Conservation (phyloP, 2,113 vertebrate species). For the Zingel zingel region DNA sequence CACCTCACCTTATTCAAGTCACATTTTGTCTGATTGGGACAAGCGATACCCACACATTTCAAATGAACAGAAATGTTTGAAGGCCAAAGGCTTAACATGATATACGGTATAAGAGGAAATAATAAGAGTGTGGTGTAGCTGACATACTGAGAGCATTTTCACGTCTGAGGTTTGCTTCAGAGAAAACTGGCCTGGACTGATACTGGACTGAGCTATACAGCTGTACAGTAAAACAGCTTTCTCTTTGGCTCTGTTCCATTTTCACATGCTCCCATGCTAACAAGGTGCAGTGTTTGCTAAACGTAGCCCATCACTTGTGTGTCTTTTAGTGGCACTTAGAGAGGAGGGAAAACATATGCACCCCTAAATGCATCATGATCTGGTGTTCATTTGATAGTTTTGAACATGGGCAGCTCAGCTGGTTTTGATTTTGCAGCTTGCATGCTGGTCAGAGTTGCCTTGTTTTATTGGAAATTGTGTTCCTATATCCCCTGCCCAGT, state of each 20-base stretch:
- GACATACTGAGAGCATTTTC: conserved; percentile 68
- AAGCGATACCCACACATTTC: conserved; percentile 68
- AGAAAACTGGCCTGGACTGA: conserved; percentile 46
- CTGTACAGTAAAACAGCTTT: conserved; percentile 29
- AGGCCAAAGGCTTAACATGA: conserved; percentile 74
- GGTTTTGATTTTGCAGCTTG: conserved; percentile 84
- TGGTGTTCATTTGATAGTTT: conserved; percentile 86
- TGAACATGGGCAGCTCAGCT: conserved; percentile 84
- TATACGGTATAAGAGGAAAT: conserved; percentile 65
- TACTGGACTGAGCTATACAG: conserved; percentile 32
- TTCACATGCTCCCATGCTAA: conserved; percentile 59
- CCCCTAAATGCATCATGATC: conserved; percentile 74
- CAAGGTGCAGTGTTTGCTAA: conserved; percentile 64
- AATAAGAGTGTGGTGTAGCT: conserved; percentile 54
- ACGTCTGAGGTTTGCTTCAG: conserved; percentile 63
- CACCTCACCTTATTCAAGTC: conserved; percentile 80
- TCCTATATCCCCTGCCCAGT: conserved; percentile 84
- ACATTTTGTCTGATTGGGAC: conserved; percentile 74
- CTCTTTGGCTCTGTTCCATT: conserved; percentile 48
- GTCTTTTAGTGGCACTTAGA: conserved; percentile 59
- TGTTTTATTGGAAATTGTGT: conserved; percentile 88
- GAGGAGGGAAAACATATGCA: conserved; percentile 58
- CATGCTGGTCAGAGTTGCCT: conserved; percentile 83
- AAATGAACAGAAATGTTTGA: conserved; percentile 57
- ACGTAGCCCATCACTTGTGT: conserved; percentile 60